Conservation (phyloP, 2,113 vertebrate genomes). For the Campylomormyrus numenius region DNA sequence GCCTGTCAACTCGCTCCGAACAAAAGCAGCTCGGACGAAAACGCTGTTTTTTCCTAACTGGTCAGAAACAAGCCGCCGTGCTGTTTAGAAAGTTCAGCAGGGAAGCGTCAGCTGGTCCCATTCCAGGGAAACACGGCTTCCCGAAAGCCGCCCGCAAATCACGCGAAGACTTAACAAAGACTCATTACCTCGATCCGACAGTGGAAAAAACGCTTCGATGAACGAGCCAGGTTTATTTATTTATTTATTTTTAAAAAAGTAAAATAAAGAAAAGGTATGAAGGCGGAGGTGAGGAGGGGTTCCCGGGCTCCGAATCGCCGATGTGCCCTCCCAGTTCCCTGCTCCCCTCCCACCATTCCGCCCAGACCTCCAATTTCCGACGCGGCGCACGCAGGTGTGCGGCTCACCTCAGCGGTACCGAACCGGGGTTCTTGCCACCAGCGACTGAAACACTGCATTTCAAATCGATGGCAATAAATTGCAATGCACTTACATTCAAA, state of each 20-base stretch:
- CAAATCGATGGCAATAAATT: neutral
- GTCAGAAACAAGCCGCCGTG: neutral
- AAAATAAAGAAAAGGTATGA: neutral
- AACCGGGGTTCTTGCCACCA: neutral
- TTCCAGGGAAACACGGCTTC: neutral
- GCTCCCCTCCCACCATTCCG: slow-evolving; percentile 13
- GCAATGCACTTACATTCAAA: neutral
- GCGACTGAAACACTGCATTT: neutral
- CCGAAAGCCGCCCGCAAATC: neutral
- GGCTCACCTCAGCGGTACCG: neutral
- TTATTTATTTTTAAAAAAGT: neutral
- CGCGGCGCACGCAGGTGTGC: slow-evolving; percentile 9
- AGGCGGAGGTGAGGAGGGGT: neutral
- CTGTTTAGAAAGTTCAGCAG: neutral
- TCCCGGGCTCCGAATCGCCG: neutral
- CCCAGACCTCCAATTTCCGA: neutral
- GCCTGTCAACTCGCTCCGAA: neutral
- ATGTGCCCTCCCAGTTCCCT: slow-evolving; percentile 7
- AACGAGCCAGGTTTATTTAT: neutral
- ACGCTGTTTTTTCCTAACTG: neutral
- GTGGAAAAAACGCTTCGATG: neutral
- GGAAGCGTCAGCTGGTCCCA: neutral
- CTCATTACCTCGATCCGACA: neutral
- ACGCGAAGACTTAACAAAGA: neutral
- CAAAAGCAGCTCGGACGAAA: neutral